These are phyloP conservation scores for Spodoptera picta DNA, from an alignment of 2,888 invertebrate species.

Conservation along the genomic window DNA sequence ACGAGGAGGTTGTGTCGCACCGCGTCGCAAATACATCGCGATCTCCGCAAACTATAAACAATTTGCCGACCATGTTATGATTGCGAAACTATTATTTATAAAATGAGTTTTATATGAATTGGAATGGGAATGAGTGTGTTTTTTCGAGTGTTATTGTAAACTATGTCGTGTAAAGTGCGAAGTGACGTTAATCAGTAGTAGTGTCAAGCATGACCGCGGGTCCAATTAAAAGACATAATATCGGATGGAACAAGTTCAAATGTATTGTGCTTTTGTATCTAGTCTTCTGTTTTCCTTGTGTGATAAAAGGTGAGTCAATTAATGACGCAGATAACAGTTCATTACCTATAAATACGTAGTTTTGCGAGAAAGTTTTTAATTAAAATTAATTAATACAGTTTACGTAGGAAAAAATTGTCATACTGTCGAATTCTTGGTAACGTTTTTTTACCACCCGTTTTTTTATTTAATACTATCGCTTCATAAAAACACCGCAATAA, in stretches of 20 bases:
- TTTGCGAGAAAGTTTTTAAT: background rate
- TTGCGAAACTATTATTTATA: constrained; percentile 28
- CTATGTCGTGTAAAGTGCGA: constrained; percentile 71
- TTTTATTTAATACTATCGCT: background rate
- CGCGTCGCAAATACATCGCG: constrained; percentile 75
- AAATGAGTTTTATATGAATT: constrained; percentile 28
- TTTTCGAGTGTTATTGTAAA: constrained; percentile 44
- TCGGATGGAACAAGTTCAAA: constrained; percentile 81
- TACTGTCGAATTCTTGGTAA: background rate
- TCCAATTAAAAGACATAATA: constrained; percentile 81
- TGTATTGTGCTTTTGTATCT: constrained; percentile 80
- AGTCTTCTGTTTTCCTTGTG: constrained; percentile 73
- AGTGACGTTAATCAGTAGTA: constrained; percentile 74
- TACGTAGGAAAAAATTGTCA: background rate
- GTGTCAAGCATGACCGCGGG: constrained; percentile 84
- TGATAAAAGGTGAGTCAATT: constrained; percentile 74
- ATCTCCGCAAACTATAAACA: constrained; percentile 73
- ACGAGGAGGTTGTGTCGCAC: constrained; percentile 80
- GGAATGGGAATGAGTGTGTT: constrained; percentile 29
- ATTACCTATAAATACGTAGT: background rate
- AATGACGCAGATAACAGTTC: constrained; percentile 11
- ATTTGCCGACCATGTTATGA: constrained; percentile 51
- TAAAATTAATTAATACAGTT: background rate
- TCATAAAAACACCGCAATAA: background rate
- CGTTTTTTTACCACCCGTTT: too few relatives aligned